Base-by-base conservation (phyloP, 2,888 invertebrate species). In the Mesoligia furuncula region DNA sequence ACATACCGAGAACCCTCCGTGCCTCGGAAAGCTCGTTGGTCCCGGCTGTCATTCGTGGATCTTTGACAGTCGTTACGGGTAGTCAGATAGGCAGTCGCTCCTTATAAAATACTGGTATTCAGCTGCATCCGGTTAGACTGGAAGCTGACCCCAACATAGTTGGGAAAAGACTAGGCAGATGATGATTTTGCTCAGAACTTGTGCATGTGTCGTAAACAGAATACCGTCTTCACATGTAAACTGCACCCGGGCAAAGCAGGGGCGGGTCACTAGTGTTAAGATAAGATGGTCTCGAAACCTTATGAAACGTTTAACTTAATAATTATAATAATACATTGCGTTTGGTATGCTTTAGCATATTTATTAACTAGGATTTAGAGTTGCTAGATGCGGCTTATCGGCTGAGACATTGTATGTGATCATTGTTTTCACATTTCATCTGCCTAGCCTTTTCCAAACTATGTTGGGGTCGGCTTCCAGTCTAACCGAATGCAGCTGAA, bases 231-330 rank as follows among this genome's bases (percentile, higher is more conserved):
- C 9, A 54, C 51, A 48, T 17, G 48, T 51, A 51, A 51, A 51
- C 24, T 24, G 8, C n/a, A 57, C n/a, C 13, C 20, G 36, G 7
- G 11, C 24, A 36, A 36, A 36, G 24, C 24, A 36, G 64, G 36
- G 64, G 36, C 64, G 24, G 45, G n/a, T 42, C 17, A 2, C 24
- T 36, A 42, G 17, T 80, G 72, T 75, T 80, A 69, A 87, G 91
- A 90, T 90, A 90, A 89, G 85, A 81, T 73, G 74, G 73, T 79
- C 85, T 89, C 83, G 79, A 86, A 84, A 83, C 73, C 85, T 93
- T 92, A 89, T 88, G 92, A 91, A 93, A 93, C 88, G 85, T 87
- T 90, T 88, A 90, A 87, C 84, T 89, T 88, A 89, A 92, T 92
- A 91, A 92, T 92, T 91, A 90, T 93, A 90, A 91, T 91, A 91